A percentile compares a stretch with the other conserved stretches of the same genome.
Evolutionary conservation across 1,140 invertebrate genomes (phyloP).

Genomic region (Phymastichus coffea): DNA sequence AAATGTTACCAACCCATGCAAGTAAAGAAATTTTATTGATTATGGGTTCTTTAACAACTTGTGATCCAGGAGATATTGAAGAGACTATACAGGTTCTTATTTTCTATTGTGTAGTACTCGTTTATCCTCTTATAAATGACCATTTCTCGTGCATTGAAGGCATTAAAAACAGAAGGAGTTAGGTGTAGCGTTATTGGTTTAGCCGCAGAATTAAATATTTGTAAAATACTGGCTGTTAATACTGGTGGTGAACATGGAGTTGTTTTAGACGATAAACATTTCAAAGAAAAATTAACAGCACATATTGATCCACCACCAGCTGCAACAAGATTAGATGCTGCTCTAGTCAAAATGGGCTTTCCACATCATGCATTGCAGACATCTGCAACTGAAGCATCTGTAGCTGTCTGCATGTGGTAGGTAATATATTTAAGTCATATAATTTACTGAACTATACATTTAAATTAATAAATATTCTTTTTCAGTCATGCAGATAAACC

Average conservation of each 20-base stretch:
- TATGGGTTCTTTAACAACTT: conserved; percentile 91
- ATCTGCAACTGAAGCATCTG: conserved; percentile 61
- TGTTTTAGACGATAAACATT: conserved; percentile 90
- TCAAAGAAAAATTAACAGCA: conserved; percentile 72
- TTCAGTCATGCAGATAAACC: conserved; percentile 78
- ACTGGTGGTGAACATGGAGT: conserved; percentile 86
- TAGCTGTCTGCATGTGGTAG: conserved; percentile 86
- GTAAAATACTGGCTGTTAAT: conserved; percentile 77
- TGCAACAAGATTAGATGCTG: conserved; percentile 75
- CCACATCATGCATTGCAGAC: conserved; percentile 65
- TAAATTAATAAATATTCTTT: conserved; percentile 13
- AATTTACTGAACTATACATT: conserved; percentile 1
- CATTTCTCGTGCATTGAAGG: conserved; percentile 51
- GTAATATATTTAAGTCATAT: conserved; percentile 32
- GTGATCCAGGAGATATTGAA: conserved; percentile 92
- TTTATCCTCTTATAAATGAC: background rate
- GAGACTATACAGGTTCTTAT: conserved; percentile 74
- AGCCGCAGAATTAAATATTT: conserved; percentile 92
- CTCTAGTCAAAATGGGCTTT: conserved; percentile 92
- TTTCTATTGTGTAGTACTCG: background rate
- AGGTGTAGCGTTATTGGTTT: conserved; percentile 93
- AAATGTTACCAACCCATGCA: conserved; percentile 87
- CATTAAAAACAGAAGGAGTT: conserved; percentile 71
- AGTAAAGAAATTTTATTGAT: conserved; percentile 91
- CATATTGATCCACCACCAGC: conserved; percentile 89